phyloP scores from a whole-genome alignment of 2,113 vertebrate species.

The Megatriorchis doriae region DNA sequence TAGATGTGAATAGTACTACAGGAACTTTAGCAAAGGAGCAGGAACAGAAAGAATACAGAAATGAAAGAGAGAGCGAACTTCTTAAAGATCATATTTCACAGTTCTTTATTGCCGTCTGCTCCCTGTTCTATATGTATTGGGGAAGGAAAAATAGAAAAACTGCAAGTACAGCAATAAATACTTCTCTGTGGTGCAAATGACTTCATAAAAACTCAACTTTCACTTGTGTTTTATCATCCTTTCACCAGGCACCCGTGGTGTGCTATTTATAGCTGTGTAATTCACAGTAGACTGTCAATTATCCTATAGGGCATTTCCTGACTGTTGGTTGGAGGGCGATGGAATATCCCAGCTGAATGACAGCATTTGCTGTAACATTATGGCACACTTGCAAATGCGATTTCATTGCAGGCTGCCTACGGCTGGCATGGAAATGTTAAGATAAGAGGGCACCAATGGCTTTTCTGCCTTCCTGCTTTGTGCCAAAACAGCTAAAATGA shows the following conservation, averaged over 20 bases:
- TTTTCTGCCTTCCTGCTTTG: background rate
- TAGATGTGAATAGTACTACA: background rate
- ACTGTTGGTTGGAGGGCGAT: slow-evolving; percentile 19
- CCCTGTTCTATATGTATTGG: background rate
- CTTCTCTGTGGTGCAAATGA: slow-evolving; percentile 21
- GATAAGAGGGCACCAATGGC: background rate
- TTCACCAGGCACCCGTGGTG: slow-evolving; percentile 24
- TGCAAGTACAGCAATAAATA: slow-evolving; percentile 11
- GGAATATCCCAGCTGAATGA: slow-evolving; percentile 11
- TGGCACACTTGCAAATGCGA: slow-evolving; percentile 3
- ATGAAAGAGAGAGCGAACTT: background rate
- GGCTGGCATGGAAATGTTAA: background rate
- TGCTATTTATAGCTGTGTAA: slow-evolving; percentile 57
- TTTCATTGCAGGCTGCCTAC: background rate
- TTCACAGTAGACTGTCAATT: slow-evolving; percentile 36
- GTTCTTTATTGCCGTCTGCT: slow-evolving; percentile 25
- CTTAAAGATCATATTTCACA: slow-evolving; percentile 33
- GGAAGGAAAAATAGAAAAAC: slow-evolving; percentile 28
- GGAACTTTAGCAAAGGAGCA: background rate
- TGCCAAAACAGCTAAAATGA: slow-evolving; percentile 12
- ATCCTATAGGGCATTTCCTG: background rate
- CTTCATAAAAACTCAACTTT: slow-evolving; percentile 20
- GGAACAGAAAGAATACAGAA: slow-evolving; percentile 11
- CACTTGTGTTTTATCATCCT: slow-evolving; percentile 28
- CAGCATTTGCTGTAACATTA: slow-evolving; percentile 10